phyloP scores from a whole-genome alignment of 2,113 vertebrate species.

The Protomyctophum bolini region DNA sequence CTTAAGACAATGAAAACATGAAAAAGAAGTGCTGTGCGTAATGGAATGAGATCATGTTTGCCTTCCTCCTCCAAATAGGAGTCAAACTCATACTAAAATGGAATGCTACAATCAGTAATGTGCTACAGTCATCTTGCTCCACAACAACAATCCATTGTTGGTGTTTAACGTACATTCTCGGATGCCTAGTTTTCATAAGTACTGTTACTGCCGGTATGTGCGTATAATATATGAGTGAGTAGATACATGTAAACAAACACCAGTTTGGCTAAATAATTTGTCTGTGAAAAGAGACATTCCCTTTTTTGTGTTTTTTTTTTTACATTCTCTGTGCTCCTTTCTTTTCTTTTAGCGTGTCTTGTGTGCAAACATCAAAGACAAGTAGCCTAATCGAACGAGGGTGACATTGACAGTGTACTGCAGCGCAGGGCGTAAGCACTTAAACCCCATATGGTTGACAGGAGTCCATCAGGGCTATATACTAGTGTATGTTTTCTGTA shows the following conservation, averaged over 20 bases:
- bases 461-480: no score
- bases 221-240: constrained; percentile 34
- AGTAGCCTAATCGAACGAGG: constrained; percentile 30
- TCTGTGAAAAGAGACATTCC: constrained; percentile 41
- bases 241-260: constrained; percentile 51
- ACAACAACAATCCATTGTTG: constrained; percentile 45
- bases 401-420: constrained; percentile 56
- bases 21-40: constrained; percentile 1
- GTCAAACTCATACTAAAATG: background rate
- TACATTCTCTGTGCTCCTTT: constrained; percentile 67
- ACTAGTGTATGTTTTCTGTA: no score
- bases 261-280: constrained; percentile 40
- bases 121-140: constrained; percentile 70
- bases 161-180: constrained; percentile 79
- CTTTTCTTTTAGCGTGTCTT: constrained; percentile 28
- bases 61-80: background rate
- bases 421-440: constrained; percentile 48
- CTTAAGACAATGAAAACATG: constrained; percentile 20
- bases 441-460: no score
- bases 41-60: constrained; percentile 6
- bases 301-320: constrained; percentile 40
- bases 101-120: constrained; percentile 76
- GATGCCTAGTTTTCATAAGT: constrained; percentile 50
- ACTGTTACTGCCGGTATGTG: constrained; percentile 62
- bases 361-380: constrained; percentile 64